Base-by-base conservation (phyloP, 2,888 invertebrate species). In the Leptinotarsa tumamoca region DNA sequence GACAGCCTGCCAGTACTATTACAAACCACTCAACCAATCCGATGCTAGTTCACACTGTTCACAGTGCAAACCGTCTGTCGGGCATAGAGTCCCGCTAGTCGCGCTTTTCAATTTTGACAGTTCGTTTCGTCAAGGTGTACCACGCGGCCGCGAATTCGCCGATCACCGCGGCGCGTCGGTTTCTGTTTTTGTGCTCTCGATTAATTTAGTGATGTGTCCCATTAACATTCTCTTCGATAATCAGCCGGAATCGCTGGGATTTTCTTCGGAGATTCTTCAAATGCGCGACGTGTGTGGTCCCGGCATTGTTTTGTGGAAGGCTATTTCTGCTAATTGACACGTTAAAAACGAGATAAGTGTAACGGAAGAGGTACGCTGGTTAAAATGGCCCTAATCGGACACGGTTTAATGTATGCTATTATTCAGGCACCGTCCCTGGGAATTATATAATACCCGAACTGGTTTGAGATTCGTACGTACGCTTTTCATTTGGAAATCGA, bases 1-100 rank as follows among this genome's bases (percentile, higher is more conserved):
- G 89, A 89, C 89, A 89, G 85, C 87, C 87, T 87, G 87, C 87
- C 87, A 87, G 88, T 87, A 86, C 87, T 87, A 88, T 88, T 88
- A 88, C 88, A 85, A 86, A 86, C 85, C 85, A 84, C 85, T 87
- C 87, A 84, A 86, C 87, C 88, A 87, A 88, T 88, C 87, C 86
- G 86, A 86, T 83, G 85, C 81, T 85, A 85, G 86, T 87, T 86
- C 86, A 43, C 43, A 43, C 43, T 43, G 43, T 43, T 43, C 43
- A 86, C 86, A 85, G 86, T 86, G 87, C 86, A 86, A 87, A 87
- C 88, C 86, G 87, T 86, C 83, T 86, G 86, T 85, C 85, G 86
- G 84, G 84, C 84, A 85, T 83, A 85, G 81, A 84, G 79, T 82
- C 83, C 80, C 83, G 83, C 83, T 83, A 84, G 85, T 83, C 84